Conservation (phyloP, 2,888 invertebrate species). For the Ormyrus rosae region DNA sequence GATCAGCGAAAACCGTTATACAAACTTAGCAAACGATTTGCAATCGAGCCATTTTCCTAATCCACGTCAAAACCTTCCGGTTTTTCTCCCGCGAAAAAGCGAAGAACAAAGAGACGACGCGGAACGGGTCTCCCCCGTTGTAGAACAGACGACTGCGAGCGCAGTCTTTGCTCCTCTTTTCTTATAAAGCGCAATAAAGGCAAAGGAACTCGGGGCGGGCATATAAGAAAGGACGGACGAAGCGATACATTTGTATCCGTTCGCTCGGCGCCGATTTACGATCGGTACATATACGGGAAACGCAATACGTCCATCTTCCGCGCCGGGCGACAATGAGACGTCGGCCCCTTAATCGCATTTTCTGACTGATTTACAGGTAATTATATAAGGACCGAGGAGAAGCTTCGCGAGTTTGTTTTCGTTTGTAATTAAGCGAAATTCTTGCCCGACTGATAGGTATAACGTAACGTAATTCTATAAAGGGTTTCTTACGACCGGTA, state of each 20-base stretch:
- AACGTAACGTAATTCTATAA: no score
- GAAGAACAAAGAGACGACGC: neutral
- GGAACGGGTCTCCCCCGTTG: neutral
- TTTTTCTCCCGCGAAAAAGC: neutral
- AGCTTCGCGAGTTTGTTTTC: neutral
- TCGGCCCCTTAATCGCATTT: neutral
- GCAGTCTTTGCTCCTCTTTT: neutral
- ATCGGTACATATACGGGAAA: neutral
- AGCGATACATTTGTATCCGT: slow-evolving; percentile 33
- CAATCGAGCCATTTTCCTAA: no score
- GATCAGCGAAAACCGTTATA: no score
- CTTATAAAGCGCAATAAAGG: neutral
- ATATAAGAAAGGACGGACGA: slow-evolving; percentile 24
- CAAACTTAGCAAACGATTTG: no score
- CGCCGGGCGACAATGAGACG: slow-evolving; percentile 29
- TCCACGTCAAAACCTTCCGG: neutral
- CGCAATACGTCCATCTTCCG: neutral
- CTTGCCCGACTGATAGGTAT: no score
- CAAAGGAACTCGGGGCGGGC: neutral
- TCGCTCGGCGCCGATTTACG: slow-evolving; percentile 33
- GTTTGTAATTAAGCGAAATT: neutral
- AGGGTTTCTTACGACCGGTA: no score
- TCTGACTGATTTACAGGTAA: slow-evolving; percentile 39
- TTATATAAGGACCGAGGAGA: neutral
- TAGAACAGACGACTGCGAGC: neutral